These are phyloP conservation scores for Mus caroli DNA, from an alignment of 2,797 vertebrate genomes.

Conservation along the genomic window DNA sequence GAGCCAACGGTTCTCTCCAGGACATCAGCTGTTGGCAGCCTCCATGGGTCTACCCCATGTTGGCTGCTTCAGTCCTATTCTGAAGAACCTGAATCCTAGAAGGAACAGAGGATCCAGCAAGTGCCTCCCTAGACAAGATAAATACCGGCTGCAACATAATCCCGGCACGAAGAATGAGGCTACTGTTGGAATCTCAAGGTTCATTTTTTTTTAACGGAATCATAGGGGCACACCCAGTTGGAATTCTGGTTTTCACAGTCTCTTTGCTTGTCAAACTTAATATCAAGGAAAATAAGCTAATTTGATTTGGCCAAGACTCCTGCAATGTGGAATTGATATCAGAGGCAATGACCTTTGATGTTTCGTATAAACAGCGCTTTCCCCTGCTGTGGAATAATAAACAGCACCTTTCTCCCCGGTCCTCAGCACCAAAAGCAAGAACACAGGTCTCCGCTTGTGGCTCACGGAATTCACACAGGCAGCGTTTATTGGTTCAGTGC, in stretches of 20 bases:
- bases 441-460: background rate
- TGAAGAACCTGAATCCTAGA: slow-evolving; percentile 82
- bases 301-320: slow-evolving; percentile 90
- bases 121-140: slow-evolving; percentile 88
- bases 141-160: slow-evolving; percentile 87
- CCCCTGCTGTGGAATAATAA: slow-evolving; percentile 89
- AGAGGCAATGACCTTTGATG: slow-evolving; percentile 89
- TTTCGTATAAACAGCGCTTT: slow-evolving; percentile 87
- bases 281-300: slow-evolving; percentile 91
- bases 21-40: slow-evolving; percentile 64
- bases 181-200: slow-evolving; percentile 86
- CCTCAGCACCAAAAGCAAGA: background rate
- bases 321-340: slow-evolving; percentile 87
- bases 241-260: slow-evolving; percentile 90
- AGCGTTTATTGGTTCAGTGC: background rate
- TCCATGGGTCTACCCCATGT: slow-evolving; percentile 82
- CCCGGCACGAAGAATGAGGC: slow-evolving; percentile 84
- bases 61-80: slow-evolving; percentile 78
- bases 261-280: slow-evolving; percentile 91
- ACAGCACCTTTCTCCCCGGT: slow-evolving; percentile 82
- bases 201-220: slow-evolving; percentile 50
- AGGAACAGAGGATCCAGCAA: slow-evolving; percentile 80
- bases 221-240: slow-evolving; percentile 88
- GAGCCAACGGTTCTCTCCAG: slow-evolving; percentile 73
- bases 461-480: background rate